Evolutionary conservation across 2,888 invertebrate species (phyloP).

Genomic region (Caenorhabditis drosophilae): DNA sequence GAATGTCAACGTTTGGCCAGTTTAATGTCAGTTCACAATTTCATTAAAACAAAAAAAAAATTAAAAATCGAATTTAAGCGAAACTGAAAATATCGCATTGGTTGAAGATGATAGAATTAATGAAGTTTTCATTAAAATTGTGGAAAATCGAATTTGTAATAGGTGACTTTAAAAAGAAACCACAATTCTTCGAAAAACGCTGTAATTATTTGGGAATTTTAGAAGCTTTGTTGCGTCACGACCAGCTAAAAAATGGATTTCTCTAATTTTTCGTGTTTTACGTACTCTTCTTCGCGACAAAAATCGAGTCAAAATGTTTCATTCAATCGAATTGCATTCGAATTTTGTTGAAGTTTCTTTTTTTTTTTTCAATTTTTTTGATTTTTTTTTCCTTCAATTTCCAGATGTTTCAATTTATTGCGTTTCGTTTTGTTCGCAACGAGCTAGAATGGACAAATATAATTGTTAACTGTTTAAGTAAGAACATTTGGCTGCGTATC

Average conservation of each 20-base stretch:
- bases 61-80: too few species aligned
- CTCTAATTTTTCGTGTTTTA: conserved; percentile 19
- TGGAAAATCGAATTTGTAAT: conserved; percentile 28
- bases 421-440: conserved; percentile 19
- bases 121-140: conserved; percentile 13
- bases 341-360: conserved; percentile 27
- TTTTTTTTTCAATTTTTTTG: too few species aligned
- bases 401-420: conserved; percentile 28
- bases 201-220: neutral
- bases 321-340: conserved; percentile 14
- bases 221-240: conserved; percentile 23
- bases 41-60: too few species aligned
- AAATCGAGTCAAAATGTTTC: conserved; percentile 19
- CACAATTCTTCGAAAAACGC: neutral
- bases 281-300: conserved; percentile 30
- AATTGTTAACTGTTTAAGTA: conserved; percentile 27
- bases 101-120: too few species aligned
- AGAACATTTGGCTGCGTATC: neutral
- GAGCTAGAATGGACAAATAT: conserved; percentile 26
- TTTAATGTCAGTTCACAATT: neutral
- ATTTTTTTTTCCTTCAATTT: too few species aligned
- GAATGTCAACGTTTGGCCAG: neutral
- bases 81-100: too few species aligned
- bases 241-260: conserved; percentile 30
- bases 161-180: conserved; percentile 8